Conservation (phyloP, 2,113 vertebrate genomes). For the Lasiurus borealis region DNA sequence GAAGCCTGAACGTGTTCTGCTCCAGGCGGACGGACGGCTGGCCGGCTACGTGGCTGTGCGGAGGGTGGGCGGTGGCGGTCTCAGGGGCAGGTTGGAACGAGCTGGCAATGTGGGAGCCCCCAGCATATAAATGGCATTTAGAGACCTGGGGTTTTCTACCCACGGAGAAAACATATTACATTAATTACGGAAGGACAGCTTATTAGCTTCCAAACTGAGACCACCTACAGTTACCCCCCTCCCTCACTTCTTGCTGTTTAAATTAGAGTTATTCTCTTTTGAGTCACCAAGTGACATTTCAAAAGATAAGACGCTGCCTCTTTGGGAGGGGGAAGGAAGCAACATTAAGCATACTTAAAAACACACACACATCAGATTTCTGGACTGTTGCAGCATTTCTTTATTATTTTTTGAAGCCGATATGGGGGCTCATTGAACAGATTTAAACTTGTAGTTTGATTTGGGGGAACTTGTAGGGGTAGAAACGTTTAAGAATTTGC, state of each 20-base stretch:
- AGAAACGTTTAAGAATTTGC: not conserved
- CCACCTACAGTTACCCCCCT: not conserved
- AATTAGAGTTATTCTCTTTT: constrained; percentile 76
- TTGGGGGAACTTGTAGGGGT: not conserved
- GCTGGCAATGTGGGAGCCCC: not conserved
- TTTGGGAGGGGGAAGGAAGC: constrained; percentile 33
- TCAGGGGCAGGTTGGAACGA: not conserved
- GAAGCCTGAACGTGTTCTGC: not conserved
- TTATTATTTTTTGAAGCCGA: constrained; percentile 57
- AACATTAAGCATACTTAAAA: constrained; percentile 13
- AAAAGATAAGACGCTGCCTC: constrained; percentile 69
- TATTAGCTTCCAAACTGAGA: constrained; percentile 39
- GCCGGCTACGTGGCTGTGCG: too few relatives aligned
- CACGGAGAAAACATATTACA: not conserved
- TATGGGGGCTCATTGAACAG: constrained; percentile 45
- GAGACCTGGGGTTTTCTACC: not conserved
- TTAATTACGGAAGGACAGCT: constrained; percentile 34
- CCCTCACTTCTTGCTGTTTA: constrained; percentile 68
- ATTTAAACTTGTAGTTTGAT: constrained; percentile 51
- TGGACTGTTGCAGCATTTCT: constrained; percentile 46
- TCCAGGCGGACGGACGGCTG: not conserved
- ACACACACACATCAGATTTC: constrained; percentile 31
- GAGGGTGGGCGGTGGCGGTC: not conserved
- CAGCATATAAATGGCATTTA: not conserved
- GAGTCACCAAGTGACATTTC: constrained; percentile 78